Base-by-base conservation (phyloP, 2,113 vertebrate species). In the Tapirus terrestris region DNA sequence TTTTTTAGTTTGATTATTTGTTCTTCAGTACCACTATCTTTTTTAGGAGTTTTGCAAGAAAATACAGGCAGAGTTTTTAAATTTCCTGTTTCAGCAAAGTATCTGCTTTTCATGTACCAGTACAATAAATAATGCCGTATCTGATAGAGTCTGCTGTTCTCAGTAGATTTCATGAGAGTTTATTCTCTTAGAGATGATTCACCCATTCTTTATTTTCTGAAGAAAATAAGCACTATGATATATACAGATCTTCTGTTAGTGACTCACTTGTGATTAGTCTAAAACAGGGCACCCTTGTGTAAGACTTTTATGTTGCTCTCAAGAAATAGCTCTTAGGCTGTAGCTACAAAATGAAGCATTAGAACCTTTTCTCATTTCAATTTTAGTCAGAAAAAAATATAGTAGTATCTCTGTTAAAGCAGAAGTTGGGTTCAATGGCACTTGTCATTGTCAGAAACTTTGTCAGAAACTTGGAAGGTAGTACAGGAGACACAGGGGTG, bases 1-100 rank as follows among this genome's bases (percentile, higher is more conserved):
- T 89, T 96, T 94, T 96, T 97, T 76, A 94, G 75, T 85, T 96
- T 96, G 73, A 27, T 72, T 82, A 43, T 48, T 92, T 77, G 89
- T 97, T 79, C 72, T 92, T 83, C 14, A 86, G 25, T 39, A 76
- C 31, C 53, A 0, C 43, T 91, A 1, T 79, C 21, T 76, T 51
- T 87, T 95, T 29, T 58, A 94, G 81, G 33, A 60, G 0, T 96
- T 94, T 96, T 53, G 9, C 36, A 65, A 14, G 84, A 92, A 85
- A 91, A 67, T 48, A 3, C 21, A 43, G 58, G 45, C 67, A 39
- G 11, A 39, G 16, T 76, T 95, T 92, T 53, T 25, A 31, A 79
- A 29, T 73, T 96, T 95, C 91, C 10, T 68, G 23, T 93, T 97
- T 93, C 79, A 94, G 25, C 29, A 39, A 91, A 88, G 45, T 96